Conservation (phyloP, 2,888 invertebrate genomes). For the Crocallis elinguaria region DNA sequence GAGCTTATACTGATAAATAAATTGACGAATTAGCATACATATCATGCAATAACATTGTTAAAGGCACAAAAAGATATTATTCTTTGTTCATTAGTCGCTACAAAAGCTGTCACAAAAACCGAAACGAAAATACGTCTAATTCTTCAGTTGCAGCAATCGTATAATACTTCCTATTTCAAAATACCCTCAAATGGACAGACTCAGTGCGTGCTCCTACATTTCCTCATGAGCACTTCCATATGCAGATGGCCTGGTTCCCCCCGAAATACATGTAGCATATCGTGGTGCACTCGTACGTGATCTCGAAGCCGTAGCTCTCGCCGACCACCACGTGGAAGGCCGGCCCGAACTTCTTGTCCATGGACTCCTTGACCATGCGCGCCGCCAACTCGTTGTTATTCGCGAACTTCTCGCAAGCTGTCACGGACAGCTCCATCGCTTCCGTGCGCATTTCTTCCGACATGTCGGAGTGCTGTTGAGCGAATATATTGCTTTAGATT, state of each 20-base stretch:
- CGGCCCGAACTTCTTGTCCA: slow-evolving; percentile 98
- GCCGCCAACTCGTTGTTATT: slow-evolving; percentile 95
- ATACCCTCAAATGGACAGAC: slow-evolving; percentile 18
- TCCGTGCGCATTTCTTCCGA: slow-evolving; percentile 96
- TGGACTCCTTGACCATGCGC: slow-evolving; percentile 95
- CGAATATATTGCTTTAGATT: slow-evolving; percentile 12
- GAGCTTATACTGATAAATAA: too few species aligned
- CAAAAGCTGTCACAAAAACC: not conserved
- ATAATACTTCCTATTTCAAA: slow-evolving; percentile 4
- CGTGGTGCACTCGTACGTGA: slow-evolving; percentile 95
- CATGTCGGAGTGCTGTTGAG: slow-evolving; percentile 94
- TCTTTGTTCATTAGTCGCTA: not conserved
- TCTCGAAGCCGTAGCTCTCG: slow-evolving; percentile 97
- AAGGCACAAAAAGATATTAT: not conserved
- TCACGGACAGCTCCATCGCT: slow-evolving; percentile 95
- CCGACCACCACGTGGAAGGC: slow-evolving; percentile 98
- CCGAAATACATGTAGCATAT: slow-evolving; percentile 95
- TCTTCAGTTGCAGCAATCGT: slow-evolving; percentile 1
- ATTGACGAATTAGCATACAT: too few species aligned
- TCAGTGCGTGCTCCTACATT: not conserved
- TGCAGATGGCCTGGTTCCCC: slow-evolving; percentile 94
- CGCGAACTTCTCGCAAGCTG: slow-evolving; percentile 96
- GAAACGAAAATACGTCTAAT: not conserved
- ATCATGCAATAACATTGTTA: not conserved
- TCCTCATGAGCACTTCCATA: slow-evolving; percentile 93